These are phyloP conservation scores for Agrochola lychnidis DNA, from an alignment of 2,888 invertebrate species.

Conservation along the genomic window DNA sequence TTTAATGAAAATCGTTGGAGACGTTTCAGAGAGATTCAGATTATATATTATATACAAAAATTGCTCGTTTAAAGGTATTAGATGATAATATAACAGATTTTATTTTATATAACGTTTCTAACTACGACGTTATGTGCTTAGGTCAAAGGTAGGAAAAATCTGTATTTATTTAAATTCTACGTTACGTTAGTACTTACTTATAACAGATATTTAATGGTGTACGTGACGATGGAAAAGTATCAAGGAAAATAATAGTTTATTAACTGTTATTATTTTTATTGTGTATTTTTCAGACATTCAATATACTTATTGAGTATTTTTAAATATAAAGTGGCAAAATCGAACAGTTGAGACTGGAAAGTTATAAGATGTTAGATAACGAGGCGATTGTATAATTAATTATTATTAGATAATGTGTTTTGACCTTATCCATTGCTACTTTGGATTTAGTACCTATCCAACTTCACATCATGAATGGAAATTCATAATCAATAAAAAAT, in stretches of 20 bases:
- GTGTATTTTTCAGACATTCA: too few species aligned
- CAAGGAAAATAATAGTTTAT: too few species aligned
- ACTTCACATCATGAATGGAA: neutral
- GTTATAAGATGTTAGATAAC: conserved; percentile 35
- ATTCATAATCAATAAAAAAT: neutral
- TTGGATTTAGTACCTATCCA: neutral
- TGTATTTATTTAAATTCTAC: neutral
- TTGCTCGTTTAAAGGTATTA: too few species aligned
- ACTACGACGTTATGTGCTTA: neutral
- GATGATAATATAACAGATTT: neutral
- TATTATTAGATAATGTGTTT: conserved; percentile 26
- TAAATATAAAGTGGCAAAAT: too few species aligned
- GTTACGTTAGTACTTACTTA: neutral
- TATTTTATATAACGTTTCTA: neutral
- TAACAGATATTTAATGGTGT: neutral
- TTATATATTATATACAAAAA: too few species aligned
- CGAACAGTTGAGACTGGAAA: conserved; percentile 23
- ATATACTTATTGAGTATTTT: too few species aligned
- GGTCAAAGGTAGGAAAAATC: neutral
- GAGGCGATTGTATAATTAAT: conserved; percentile 16
- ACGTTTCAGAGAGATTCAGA: too few species aligned
- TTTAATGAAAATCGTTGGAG: too few species aligned
- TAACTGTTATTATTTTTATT: too few species aligned
- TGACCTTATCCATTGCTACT: conserved; percentile 1
- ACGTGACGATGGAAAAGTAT: neutral